phyloP scores from a whole-genome alignment of 2,797 vertebrate species.

The Naso thynnoides region DNA sequence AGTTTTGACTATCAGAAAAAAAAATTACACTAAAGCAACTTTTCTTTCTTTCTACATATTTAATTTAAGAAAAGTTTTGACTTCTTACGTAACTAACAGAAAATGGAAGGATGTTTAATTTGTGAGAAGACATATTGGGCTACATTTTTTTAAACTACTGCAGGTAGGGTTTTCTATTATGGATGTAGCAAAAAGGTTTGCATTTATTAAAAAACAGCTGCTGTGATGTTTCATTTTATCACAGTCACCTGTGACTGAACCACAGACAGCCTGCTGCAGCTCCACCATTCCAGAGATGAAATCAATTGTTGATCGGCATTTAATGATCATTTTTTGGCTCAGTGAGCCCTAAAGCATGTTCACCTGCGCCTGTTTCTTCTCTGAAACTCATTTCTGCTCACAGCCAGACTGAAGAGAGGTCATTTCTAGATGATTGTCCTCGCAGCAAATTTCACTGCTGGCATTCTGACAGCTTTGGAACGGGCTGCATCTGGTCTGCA shows the following conservation, averaged over 20 bases:
- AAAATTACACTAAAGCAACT: neutral
- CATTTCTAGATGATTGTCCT: neutral
- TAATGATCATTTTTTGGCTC: slow-evolving; percentile 30
- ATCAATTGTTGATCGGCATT: slow-evolving; percentile 25
- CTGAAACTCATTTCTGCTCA: slow-evolving; percentile 10
- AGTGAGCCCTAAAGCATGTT: slow-evolving; percentile 1
- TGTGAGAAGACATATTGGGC: neutral
- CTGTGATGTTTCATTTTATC: slow-evolving; percentile 33
- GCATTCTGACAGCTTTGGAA: slow-evolving; percentile 24
- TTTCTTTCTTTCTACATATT: neutral
- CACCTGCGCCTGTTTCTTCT: slow-evolving; percentile 9
- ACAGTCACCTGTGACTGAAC: slow-evolving; percentile 41
- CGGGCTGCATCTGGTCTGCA: slow-evolving; percentile 12
- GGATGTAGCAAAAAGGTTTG: neutral
- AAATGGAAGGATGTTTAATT: neutral
- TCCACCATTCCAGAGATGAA: slow-evolving; percentile 39
- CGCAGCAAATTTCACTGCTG: slow-evolving; percentile 8
- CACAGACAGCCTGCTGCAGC: slow-evolving; percentile 56
- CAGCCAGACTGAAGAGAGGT: slow-evolving; percentile 11
- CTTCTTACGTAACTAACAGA: neutral
- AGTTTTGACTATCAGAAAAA: neutral
- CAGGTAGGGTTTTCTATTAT: neutral
- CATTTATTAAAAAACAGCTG: neutral
- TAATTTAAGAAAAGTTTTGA: neutral
- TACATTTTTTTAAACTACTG: neutral